Conservation (phyloP, 2,113 vertebrate species). For the Heterochromis multidens region DNA sequence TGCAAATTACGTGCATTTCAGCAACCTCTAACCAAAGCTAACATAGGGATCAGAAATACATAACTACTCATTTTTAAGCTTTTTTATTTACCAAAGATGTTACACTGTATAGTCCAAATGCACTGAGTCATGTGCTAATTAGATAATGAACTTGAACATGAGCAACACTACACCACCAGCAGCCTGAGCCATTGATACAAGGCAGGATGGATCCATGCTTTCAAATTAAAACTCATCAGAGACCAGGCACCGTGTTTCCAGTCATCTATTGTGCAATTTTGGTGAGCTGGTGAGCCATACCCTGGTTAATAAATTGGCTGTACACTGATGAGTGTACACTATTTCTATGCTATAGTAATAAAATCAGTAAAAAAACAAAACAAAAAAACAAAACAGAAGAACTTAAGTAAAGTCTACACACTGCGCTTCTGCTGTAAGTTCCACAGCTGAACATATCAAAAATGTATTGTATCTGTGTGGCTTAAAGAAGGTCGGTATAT, state of each 20-base stretch:
- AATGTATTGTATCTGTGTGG: not conserved
- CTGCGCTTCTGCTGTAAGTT: no score
- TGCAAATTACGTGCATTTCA: not conserved
- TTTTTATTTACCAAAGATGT: not conserved
- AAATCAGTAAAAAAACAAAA: no score
- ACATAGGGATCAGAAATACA: not conserved
- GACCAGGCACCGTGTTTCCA: not conserved
- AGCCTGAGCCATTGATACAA: not conserved
- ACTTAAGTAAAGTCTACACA: not conserved
- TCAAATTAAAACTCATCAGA: not conserved
- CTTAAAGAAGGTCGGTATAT: not conserved
- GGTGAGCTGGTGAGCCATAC: not conserved
- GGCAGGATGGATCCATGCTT: not conserved
- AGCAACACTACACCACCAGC: not conserved
- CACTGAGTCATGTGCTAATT: not conserved
- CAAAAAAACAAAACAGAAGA: not conserved
- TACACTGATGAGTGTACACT: not conserved
- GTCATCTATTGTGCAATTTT: not conserved
- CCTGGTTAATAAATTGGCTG: not conserved
- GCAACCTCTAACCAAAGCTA: not conserved
- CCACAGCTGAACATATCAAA: not conserved
- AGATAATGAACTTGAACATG: not conserved
- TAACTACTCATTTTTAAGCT: not conserved
- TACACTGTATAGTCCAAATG: not conserved
- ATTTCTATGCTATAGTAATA: not conserved